phyloP scores from a whole-genome alignment of 2,888 invertebrate species.

The Dryadula phaetusa region DNA sequence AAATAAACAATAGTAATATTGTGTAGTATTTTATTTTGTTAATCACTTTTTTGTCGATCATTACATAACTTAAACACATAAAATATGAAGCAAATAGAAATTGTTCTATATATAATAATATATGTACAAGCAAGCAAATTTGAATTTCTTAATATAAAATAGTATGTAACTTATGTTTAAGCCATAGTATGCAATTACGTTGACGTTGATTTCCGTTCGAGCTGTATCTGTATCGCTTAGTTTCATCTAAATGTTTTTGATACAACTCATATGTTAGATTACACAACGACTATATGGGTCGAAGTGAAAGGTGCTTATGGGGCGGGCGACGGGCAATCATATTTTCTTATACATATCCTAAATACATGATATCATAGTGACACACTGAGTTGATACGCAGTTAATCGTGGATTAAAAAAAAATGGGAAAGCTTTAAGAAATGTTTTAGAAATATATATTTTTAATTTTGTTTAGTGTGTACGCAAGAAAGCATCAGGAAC shows the following conservation, averaged over 20 bases:
- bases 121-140: too few species aligned
- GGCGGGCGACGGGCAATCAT: constrained; percentile 25
- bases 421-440: too few species aligned
- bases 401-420: too few species aligned
- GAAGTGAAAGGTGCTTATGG: constrained; percentile 56
- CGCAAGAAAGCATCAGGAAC: too few species aligned
- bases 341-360: constrained; percentile 21
- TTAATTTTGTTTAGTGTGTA: not conserved
- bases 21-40: too few species aligned
- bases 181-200: constrained; percentile 10
- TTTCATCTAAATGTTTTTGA: constrained; percentile 61
- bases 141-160: too few species aligned
- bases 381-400: too few species aligned
- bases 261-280: constrained; percentile 49
- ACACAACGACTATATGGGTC: constrained; percentile 58
- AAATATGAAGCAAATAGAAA: too few species aligned
- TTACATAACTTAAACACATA: too few species aligned
- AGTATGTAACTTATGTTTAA: not conserved
- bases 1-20: not conserved
- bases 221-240: constrained; percentile 29
- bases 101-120: too few species aligned
- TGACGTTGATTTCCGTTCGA: constrained; percentile 36
- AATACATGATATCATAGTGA: not conserved
- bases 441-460: too few species aligned
- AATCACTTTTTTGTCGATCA: too few species aligned